A percentile compares a stretch with the other conserved stretches of the same genome.
phyloP scores from a whole-genome alignment of 2,888 invertebrate genomes.

The Orthosia cruda region DNA sequence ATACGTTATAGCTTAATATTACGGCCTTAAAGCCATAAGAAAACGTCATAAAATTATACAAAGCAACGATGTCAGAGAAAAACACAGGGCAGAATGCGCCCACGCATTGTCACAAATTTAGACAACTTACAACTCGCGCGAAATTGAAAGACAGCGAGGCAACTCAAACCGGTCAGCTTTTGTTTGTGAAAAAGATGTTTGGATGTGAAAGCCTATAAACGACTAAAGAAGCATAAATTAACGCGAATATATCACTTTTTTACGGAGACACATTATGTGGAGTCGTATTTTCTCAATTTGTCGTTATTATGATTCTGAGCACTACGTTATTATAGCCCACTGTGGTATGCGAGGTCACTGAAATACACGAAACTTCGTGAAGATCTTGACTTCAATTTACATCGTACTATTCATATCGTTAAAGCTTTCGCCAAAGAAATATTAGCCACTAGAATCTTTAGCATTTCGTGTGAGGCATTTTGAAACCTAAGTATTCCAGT shows the following conservation, averaged over 20 bases:
- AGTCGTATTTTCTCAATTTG: conserved; percentile 53
- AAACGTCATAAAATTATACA: conserved; percentile 77
- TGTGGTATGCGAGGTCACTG: conserved; percentile 60
- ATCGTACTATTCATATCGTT: conserved; percentile 50
- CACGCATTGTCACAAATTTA: conserved; percentile 64
- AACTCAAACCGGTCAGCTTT: conserved; percentile 44
- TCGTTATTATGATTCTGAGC: conserved; percentile 43
- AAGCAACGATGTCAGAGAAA: conserved; percentile 75
- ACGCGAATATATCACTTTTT: conserved; percentile 35
- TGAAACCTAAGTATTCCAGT: conserved; percentile 4
- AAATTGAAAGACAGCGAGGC: conserved; percentile 46
- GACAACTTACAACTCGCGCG: conserved; percentile 48
- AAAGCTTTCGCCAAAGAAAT: conserved; percentile 62
- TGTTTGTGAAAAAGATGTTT: conserved; percentile 53
- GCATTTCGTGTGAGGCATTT: not conserved
- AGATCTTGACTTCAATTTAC: conserved; percentile 59
- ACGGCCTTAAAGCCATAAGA: conserved; percentile 67
- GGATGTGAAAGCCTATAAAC: conserved; percentile 53
- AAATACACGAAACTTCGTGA: conserved; percentile 51
- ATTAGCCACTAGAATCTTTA: conserved; percentile 14
- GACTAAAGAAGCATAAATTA: conserved; percentile 50
- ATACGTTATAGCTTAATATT: conserved; percentile 78
- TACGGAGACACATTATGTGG: conserved; percentile 30
- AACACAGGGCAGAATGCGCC: conserved; percentile 66
- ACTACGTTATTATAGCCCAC: conserved; percentile 59